A percentile compares a stretch with the other conserved stretches of the same genome.
Conservation (phyloP, 2,113 vertebrate genomes). For the Anthoscopus minutus region DNA sequence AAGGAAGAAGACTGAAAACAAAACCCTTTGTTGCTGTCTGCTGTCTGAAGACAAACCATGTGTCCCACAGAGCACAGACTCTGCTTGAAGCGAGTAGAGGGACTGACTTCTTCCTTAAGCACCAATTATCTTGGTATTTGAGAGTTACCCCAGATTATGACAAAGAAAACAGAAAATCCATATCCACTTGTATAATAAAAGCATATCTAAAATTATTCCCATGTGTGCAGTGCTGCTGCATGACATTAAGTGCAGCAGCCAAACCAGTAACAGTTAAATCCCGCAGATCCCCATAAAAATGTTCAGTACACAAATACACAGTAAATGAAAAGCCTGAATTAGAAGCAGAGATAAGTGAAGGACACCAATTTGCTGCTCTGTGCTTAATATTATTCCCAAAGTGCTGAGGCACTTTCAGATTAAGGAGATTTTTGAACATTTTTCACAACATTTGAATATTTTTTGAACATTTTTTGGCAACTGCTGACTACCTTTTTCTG, state of each 20-base stretch:
- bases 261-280: slow-evolving; percentile 52
- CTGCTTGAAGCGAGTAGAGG: not conserved
- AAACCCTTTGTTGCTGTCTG: not conserved
- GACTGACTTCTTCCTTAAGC: not conserved
- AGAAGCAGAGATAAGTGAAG: slow-evolving; percentile 53
- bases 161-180: slow-evolving; percentile 34
- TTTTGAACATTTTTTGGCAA: slow-evolving; percentile 34
- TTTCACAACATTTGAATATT: too few relatives aligned
- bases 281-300: slow-evolving; percentile 47
- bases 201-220: slow-evolving; percentile 51
- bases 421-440: slow-evolving; percentile 22
- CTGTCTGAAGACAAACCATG: not conserved
- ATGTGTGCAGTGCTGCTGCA: slow-evolving; percentile 51
- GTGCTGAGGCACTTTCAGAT: slow-evolving; percentile 24
- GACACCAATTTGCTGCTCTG: not conserved
- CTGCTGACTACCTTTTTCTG: not conserved
- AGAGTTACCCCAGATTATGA: slow-evolving; percentile 10
- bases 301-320: slow-evolving; percentile 20
- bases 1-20: not conserved
- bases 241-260: slow-evolving; percentile 48
- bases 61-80: not conserved
- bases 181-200: slow-evolving; percentile 3
- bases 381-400: not conserved
- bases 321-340: slow-evolving; percentile 46
- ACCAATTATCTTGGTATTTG: not conserved